phyloP scores from a whole-genome alignment of 2,113 vertebrate genomes.

The Epinephelus fuscoguttatus region DNA sequence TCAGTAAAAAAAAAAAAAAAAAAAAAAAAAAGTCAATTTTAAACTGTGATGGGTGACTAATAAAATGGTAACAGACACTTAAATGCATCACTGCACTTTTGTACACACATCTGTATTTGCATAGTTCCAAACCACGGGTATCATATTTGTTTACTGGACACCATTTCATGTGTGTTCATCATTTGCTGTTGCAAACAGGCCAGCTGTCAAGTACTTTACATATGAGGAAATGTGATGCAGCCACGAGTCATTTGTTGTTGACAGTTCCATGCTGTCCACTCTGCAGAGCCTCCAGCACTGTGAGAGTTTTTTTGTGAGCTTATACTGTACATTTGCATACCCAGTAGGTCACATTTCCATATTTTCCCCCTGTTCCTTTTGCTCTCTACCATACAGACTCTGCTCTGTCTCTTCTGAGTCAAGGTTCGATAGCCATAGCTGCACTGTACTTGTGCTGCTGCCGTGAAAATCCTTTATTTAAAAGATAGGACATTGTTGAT shows the following conservation, averaged over 20 bases:
- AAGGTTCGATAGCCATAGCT: not conserved
- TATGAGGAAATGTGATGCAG: constrained; percentile 36
- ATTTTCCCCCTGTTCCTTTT: constrained; percentile 11
- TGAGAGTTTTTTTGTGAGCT: constrained; percentile 21
- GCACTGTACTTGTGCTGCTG: not conserved
- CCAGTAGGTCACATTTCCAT: constrained; percentile 72
- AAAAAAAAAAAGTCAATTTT: not conserved
- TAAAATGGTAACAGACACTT: constrained; percentile 4
- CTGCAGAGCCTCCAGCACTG: constrained; percentile 33
- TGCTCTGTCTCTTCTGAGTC: constrained; percentile 16
- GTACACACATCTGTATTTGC: constrained; percentile 3
- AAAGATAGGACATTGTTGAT: not conserved
- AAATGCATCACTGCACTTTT: not conserved
- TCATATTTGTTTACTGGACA: not conserved
- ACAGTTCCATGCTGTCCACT: constrained; percentile 48
- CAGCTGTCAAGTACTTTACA: constrained; percentile 45
- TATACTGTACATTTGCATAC: constrained; percentile 71
- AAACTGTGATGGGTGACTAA: constrained; percentile 3
- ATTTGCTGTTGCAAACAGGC: constrained; percentile 11
- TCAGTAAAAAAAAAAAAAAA: not conserved
- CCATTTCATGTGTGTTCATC: not conserved
- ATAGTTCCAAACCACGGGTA: constrained; percentile 2
- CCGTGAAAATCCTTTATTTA: not conserved
- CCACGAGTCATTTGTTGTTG: constrained; percentile 56
- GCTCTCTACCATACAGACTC: constrained; percentile 39